Percentiles rank a stretch among this genome's conserved stretches.
phyloP scores from a whole-genome alignment of 1,140 invertebrate species.

The Brachionus plicatilis region DNA sequence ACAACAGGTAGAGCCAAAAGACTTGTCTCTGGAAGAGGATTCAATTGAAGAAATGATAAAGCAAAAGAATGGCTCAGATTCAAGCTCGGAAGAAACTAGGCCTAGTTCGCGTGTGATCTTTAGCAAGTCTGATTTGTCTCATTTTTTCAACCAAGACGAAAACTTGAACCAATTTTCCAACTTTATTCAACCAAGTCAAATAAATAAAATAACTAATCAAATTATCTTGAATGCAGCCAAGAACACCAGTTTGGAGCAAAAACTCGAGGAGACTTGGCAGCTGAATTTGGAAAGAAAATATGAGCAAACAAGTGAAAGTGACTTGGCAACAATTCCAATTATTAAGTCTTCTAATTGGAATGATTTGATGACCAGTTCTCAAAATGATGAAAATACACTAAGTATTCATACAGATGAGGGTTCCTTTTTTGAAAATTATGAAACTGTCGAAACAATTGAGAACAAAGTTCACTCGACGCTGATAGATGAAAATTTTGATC shows the following conservation, averaged over 20 bases:
- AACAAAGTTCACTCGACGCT: constrained; percentile 18
- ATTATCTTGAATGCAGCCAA: neutral
- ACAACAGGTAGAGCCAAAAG: neutral
- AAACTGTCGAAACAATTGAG: neutral
- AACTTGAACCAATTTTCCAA: neutral
- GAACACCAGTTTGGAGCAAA: neutral
- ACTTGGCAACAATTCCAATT: neutral
- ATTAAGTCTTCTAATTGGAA: neutral
- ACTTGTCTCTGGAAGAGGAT: neutral
- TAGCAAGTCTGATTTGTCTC: neutral
- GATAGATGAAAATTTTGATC: neutral
- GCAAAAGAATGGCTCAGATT: neutral
- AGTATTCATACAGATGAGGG: neutral
- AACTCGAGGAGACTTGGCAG: constrained; percentile 2
- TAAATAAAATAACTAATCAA: constrained; percentile 4
- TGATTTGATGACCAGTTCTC: neutral
- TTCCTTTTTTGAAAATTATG: constrained; percentile 21
- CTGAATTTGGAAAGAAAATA: neutral
- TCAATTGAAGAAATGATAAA: constrained; percentile 8
- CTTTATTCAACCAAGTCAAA: neutral
- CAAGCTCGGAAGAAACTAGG: neutral
- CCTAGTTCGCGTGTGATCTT: neutral
- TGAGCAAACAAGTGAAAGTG: neutral
- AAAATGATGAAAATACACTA: neutral
- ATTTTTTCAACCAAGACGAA: neutral